Evolutionary conservation across 1,140 invertebrate species (phyloP).

Genomic region (Hormaphis cornu): DNA sequence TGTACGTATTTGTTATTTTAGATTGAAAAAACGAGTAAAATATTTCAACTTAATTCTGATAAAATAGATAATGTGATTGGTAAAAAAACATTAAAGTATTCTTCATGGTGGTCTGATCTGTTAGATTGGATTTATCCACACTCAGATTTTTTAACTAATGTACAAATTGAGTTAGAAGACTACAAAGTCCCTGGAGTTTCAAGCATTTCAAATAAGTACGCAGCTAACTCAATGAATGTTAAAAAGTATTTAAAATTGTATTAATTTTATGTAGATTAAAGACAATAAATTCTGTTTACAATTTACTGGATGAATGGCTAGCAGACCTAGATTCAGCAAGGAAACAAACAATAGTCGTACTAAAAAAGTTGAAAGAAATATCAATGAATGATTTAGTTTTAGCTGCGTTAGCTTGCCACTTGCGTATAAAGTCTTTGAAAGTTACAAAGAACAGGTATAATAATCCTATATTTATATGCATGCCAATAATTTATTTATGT

Average conservation of each 20-base stretch:
- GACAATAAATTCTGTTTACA: conserved; percentile 42
- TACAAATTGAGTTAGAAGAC: conserved; percentile 21
- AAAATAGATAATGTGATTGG: not conserved
- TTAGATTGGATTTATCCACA: conserved; percentile 30
- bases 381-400: conserved; percentile 46
- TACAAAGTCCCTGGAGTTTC: conserved; percentile 16
- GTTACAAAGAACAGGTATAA: conserved; percentile 23
- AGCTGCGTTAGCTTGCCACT: conserved; percentile 56
- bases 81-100: conserved; percentile 29
- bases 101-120: conserved; percentile 36
- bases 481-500: not conserved
- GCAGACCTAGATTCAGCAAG: conserved; percentile 43
- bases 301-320: conserved; percentile 44
- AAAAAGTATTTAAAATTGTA: not conserved
- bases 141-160: conserved; percentile 33
- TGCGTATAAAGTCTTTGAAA: conserved; percentile 44
- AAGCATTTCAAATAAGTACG: conserved; percentile 10
- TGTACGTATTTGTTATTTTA: not conserved
- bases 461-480: not conserved
- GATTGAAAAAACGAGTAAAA: conserved; percentile 7
- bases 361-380: conserved; percentile 41
- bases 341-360: conserved; percentile 40
- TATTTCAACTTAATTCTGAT: conserved; percentile 2
- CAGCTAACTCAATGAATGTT: not conserved
- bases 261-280: conserved; percentile 37